Base-by-base conservation (phyloP, 2,888 invertebrate genomes). In the Cataglyphis altisquamis region DNA sequence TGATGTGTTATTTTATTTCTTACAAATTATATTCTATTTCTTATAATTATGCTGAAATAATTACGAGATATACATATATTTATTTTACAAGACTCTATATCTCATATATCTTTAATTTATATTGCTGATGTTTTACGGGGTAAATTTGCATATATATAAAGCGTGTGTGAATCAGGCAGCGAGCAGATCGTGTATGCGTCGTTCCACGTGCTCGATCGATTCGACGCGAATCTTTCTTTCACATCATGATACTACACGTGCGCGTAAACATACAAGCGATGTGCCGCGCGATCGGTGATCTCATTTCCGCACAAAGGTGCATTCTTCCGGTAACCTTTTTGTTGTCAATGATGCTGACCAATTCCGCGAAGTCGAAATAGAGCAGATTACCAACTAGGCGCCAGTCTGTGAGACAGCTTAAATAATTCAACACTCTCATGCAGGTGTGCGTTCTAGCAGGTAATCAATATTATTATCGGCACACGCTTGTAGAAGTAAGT, bases 391-490 rank as follows among this genome's bases (percentile, higher is more conserved):
- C 67, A 84, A 86, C 48, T 80, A 75, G 52, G 41, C 86, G 81
- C 45, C 70, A 83, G 78, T 48, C 48, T 78, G 60, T 36, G 75
- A 78, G 84, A 85, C 67, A 63, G 80, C 72, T 84, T 88, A 86
- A 87, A 85, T 89, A 88, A 90, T 89, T 89, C 88, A 88, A 72
- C 45, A 83, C 80, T 88, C 48, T 77, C 73, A 66, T 84, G 91
- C 89, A 89, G 88, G 90, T 92, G 91, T 88, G 82, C 80, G 85
- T 84, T 8, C n/a, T 52, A 52, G 52, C 82, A 82, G 81, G 87
- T 84, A 91, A 92, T 92, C 92, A 90, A 92, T 92, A 92, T 89
- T 90, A 89, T 91, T 90, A 87, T 90, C 87, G 85, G 70, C 75
- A 83, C 83, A 41, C 41, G 67, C 64, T 78, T 55, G 60, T 25